A percentile compares a stretch with the other conserved stretches of the same genome.
These are phyloP conservation scores for Ceryle rudis DNA, from an alignment of 2,797 vertebrate species.

Conservation along the genomic window DNA sequence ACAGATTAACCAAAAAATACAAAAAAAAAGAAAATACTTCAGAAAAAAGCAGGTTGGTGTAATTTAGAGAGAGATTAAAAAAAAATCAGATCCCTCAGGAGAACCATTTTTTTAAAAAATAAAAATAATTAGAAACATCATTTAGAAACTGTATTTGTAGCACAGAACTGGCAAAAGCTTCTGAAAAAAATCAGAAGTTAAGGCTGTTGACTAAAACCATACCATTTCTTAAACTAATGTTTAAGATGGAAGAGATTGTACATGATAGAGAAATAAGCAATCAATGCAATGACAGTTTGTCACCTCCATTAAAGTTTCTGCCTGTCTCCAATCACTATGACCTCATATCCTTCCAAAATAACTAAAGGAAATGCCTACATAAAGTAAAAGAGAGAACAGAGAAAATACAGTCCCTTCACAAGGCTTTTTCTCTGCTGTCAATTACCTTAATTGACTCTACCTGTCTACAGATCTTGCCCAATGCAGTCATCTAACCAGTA, in stretches of 20 bases:
- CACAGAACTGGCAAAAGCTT: background rate
- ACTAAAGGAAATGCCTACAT: background rate
- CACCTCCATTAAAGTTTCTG: background rate
- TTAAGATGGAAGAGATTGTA: background rate
- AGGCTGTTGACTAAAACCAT: background rate
- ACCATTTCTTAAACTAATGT: background rate
- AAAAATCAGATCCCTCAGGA: background rate
- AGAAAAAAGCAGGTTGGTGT: background rate
- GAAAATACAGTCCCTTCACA: background rate
- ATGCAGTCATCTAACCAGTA: background rate
- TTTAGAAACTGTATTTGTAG: background rate
- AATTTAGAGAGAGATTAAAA: background rate
- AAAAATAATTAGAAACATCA: background rate
- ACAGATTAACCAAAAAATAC: background rate
- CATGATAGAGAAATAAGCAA: background rate
- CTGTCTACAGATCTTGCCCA: background rate
- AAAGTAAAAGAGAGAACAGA: background rate
- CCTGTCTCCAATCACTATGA: constrained; percentile 7
- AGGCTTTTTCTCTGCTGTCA: background rate
- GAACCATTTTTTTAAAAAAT: background rate
- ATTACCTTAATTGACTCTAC: background rate
- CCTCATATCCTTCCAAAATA: constrained; percentile 6
- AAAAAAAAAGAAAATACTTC: background rate
- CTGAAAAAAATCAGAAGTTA: background rate
- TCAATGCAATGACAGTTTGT: background rate